A percentile compares a stretch with the other conserved stretches of the same genome.
phyloP scores from a whole-genome alignment of 2,797 vertebrate genomes.

The Synaphobranchus kaupii region DNA sequence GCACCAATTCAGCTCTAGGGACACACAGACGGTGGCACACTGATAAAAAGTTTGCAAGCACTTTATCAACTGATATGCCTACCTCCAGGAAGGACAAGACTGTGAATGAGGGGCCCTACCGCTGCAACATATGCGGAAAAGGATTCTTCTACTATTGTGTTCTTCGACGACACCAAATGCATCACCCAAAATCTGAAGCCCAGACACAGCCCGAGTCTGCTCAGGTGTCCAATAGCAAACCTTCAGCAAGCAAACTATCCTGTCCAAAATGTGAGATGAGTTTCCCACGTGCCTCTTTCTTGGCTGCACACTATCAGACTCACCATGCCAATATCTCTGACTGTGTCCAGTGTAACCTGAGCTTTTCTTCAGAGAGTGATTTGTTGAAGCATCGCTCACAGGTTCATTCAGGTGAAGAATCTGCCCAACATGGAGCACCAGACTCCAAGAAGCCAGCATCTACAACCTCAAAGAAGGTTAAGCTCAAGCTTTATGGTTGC shows the following conservation, averaged over 20 bases:
- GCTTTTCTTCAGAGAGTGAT: constrained; percentile 31
- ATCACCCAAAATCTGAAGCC: constrained; percentile 56
- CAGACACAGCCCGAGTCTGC: constrained; percentile 33
- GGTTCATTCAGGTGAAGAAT: neutral
- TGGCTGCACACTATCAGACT: constrained; percentile 52
- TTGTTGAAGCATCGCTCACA: constrained; percentile 32
- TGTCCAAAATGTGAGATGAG: constrained; percentile 53
- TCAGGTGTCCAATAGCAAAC: neutral
- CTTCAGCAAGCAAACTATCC: constrained; percentile 31
- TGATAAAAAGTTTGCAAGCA: constrained; percentile 61
- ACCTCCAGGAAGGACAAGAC: constrained; percentile 45
- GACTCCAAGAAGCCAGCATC: neutral
- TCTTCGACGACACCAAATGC: constrained; percentile 66
- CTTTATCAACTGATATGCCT: constrained; percentile 51
- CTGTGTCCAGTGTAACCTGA: constrained; percentile 15
- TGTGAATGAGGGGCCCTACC: constrained; percentile 60
- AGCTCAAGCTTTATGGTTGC: constrained; percentile 60
- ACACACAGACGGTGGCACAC: constrained; percentile 75
- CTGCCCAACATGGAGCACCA: constrained; percentile 14
- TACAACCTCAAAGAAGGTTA: constrained; percentile 18
- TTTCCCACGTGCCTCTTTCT: constrained; percentile 51
- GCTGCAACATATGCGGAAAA: constrained; percentile 68
- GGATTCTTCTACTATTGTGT: constrained; percentile 69
- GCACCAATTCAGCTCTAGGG: constrained; percentile 71
- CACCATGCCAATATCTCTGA: constrained; percentile 44